Conservation (phyloP, 2,797 vertebrate species). For the Anas capensis region DNA sequence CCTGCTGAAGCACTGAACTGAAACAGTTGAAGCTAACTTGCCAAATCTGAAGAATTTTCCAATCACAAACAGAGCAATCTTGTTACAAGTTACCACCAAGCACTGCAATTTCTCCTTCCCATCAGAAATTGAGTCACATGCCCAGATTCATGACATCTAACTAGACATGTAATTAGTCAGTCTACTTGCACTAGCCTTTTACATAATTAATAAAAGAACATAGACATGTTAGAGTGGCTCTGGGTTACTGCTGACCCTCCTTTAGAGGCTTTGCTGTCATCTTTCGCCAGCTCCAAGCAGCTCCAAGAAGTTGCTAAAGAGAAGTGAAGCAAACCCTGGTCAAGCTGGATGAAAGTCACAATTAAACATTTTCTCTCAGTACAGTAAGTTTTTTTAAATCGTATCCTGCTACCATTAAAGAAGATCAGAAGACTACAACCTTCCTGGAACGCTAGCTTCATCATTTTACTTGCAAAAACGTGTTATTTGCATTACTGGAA, state of each 20-base stretch:
- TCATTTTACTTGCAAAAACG: neutral
- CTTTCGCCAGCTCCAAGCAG: neutral
- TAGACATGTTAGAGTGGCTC: neutral
- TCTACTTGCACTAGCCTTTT: neutral
- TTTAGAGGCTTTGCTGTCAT: neutral
- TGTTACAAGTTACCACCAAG: neutral
- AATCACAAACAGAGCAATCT: neutral
- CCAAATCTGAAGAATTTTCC: neutral
- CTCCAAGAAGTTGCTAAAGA: slow-evolving; percentile 2
- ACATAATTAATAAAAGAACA: neutral
- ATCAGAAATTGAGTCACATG: neutral
- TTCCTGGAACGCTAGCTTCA: neutral
- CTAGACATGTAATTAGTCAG: neutral
- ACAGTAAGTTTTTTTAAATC: neutral
- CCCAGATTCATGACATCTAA: neutral
- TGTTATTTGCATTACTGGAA: neutral
- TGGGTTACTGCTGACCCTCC: neutral
- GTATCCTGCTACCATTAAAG: neutral
- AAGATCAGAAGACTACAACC: neutral
- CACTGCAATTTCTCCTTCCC: neutral
- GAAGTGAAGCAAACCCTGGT: neutral
- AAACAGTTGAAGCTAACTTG: neutral
- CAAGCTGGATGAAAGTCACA: neutral
- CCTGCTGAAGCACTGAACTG: neutral
- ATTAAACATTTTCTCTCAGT: neutral